These are phyloP conservation scores for Bolborhynchus lineola DNA, from an alignment of 2,113 vertebrate species.

Conservation along the genomic window DNA sequence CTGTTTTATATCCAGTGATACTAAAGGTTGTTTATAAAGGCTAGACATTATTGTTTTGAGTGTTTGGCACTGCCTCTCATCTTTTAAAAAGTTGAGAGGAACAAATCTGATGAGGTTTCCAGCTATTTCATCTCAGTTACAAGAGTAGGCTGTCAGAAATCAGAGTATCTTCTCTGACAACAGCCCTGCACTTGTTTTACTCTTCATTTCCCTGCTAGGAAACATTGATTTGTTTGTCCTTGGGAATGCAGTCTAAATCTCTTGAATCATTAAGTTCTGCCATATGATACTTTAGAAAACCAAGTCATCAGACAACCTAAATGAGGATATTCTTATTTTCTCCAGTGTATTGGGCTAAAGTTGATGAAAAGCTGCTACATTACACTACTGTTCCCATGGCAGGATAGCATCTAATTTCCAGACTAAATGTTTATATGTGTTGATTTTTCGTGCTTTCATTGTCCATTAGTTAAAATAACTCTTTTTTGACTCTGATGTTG, in stretches of 20 bases:
- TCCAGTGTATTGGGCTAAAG: background rate
- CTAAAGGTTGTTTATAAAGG: conserved; percentile 65
- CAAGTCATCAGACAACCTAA: background rate
- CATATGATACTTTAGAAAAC: background rate
- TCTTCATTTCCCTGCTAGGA: background rate
- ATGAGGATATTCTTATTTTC: conserved; percentile 10
- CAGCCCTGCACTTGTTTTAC: conserved; percentile 12
- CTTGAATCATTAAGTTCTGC: background rate
- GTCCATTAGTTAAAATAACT: background rate
- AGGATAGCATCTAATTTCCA: background rate
- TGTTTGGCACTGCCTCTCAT: conserved; percentile 52
- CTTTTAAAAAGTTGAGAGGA: conserved; percentile 44
- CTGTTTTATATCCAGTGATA: conserved; percentile 62
- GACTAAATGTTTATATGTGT: conserved; percentile 9
- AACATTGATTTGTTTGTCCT: background rate
- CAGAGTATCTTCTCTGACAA: background rate
- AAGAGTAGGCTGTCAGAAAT: background rate
- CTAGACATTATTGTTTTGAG: conserved; percentile 61
- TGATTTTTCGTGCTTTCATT: background rate
- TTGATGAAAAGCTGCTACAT: conserved; percentile 7
- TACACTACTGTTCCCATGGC: conserved; percentile 18
- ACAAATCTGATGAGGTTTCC: conserved; percentile 61
- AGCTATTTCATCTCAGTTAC: conserved; percentile 18
- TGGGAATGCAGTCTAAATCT: background rate
- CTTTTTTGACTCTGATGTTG: background rate